phyloP scores from a whole-genome alignment of 1,140 invertebrate species.

The Aplysia californica region DNA sequence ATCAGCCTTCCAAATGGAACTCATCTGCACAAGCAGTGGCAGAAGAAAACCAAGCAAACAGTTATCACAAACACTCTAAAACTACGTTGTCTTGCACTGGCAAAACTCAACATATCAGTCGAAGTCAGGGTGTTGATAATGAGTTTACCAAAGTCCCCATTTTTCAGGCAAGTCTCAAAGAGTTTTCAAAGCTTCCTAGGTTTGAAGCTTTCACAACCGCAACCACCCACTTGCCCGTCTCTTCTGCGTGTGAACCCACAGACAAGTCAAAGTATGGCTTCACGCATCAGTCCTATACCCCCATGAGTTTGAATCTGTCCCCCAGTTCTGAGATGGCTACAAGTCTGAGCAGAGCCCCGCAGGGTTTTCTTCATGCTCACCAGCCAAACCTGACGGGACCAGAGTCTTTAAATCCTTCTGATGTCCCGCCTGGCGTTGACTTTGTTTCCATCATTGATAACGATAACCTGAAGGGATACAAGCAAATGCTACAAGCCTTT shows the following conservation, averaged over 20 bases:
- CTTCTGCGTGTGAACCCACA: not conserved
- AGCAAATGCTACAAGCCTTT: not conserved
- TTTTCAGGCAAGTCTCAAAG: not conserved
- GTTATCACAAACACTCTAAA: too few relatives aligned
- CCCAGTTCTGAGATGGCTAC: too few relatives aligned
- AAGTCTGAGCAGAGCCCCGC: not conserved
- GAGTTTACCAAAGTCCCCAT: not conserved
- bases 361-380: not conserved
- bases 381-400: not conserved
- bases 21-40: too few relatives aligned
- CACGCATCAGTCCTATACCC: not conserved
- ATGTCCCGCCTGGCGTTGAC: not conserved
- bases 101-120: too few relatives aligned
- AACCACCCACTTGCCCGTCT: not conserved
- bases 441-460: not conserved
- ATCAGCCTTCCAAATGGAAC: too few relatives aligned
- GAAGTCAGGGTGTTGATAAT: too few relatives aligned
- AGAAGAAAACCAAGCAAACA: too few relatives aligned
- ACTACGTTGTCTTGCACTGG: too few relatives aligned
- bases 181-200: not conserved
- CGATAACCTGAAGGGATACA: not conserved
- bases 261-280: not conserved
- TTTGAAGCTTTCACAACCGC: not conserved
- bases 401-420: not conserved
- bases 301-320: not conserved